phyloP scores from a whole-genome alignment of 2,888 invertebrate genomes.

The Steinernema carpocapsae region DNA sequence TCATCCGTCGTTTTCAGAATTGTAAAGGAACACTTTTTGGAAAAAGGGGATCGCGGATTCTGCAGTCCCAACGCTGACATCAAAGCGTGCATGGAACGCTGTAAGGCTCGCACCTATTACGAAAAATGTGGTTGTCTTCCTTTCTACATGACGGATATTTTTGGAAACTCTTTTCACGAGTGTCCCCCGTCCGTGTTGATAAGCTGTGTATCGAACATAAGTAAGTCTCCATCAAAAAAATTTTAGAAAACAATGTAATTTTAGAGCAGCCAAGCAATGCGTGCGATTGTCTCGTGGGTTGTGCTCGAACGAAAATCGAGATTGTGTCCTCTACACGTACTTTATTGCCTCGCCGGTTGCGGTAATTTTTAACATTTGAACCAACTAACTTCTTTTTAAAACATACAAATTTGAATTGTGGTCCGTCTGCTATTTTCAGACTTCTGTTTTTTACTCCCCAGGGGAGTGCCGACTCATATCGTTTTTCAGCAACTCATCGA shows the following conservation, averaged over 20 bases:
- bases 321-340: not conserved
- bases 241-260: not conserved
- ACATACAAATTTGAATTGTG: no score
- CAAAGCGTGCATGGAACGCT: not conserved
- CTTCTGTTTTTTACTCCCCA: not conserved
- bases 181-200: not conserved
- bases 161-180: not conserved
- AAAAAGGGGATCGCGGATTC: constrained; percentile 17
- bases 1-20: not conserved
- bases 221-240: not conserved
- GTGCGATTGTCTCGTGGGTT: constrained; percentile 10
- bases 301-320: not conserved
- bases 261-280: not conserved
- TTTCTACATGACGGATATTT: not conserved
- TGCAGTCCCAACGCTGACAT: constrained; percentile 6
- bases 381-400: no score
- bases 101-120: not conserved
- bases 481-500: constrained; percentile 9
- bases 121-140: constrained; percentile 2
- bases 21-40: not conserved
- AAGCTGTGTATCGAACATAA: not conserved
- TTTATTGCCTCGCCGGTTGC: no score
- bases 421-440: not conserved
- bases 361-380: no score
- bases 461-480: no score